Percentiles rank a stretch among this genome's conserved stretches.
These are phyloP conservation scores for Philypnodon macrostomus DNA, from an alignment of 2,797 vertebrate species.

Conservation along the genomic window DNA sequence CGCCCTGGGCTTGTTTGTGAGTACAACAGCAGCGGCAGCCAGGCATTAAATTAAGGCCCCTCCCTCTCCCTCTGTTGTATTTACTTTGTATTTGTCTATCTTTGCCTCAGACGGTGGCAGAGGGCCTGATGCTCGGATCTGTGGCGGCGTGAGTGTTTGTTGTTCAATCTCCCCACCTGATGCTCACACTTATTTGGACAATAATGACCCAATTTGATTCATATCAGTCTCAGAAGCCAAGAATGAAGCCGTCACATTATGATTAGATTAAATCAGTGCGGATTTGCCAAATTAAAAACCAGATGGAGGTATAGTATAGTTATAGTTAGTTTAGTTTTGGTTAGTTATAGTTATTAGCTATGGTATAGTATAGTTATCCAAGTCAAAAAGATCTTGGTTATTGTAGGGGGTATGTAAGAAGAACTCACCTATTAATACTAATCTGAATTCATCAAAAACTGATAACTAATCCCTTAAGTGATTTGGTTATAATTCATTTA, in stretches of 20 bases:
- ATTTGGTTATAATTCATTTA: no score
- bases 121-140: constrained; percentile 81
- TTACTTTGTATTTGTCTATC: constrained; percentile 42
- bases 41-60: constrained; percentile 58
- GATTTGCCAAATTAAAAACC: constrained; percentile 38
- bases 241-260: constrained; percentile 36
- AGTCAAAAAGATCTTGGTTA: no score
- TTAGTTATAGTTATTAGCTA: no score
- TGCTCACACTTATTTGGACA: constrained; percentile 48
- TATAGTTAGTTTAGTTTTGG: no score
- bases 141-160: constrained; percentile 76
- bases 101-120: constrained; percentile 69
- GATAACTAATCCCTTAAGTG: no score
- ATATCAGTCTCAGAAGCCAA: constrained; percentile 34
- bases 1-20: constrained; percentile 85
- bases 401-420: no score
- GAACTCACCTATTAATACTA: no score
- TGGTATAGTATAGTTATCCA: no score
- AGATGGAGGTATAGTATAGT: constrained; percentile 22
- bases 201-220: constrained; percentile 46
- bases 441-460: no score
- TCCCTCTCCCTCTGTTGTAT: constrained; percentile 33
- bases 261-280: constrained; percentile 37
- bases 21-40: constrained; percentile 61
- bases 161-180: constrained; percentile 34